phyloP scores from a whole-genome alignment of 2,113 vertebrate genomes.

The Monopterus albus region DNA sequence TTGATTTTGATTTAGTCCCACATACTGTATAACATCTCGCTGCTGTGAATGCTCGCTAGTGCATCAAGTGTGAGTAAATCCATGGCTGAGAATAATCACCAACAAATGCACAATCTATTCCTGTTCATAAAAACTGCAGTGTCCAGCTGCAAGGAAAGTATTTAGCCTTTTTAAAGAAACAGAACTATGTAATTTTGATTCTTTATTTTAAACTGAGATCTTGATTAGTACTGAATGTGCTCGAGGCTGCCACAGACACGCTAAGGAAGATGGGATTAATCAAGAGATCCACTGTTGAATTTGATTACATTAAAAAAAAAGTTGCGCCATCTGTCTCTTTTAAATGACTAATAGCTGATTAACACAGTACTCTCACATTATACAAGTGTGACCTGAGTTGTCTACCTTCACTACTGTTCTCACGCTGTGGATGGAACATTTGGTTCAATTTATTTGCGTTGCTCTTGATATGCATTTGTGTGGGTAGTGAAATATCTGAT shows the following conservation, averaged over 20 bases:
- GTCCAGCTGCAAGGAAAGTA: too few relatives aligned
- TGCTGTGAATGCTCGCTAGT: background rate
- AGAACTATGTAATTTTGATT: too few relatives aligned
- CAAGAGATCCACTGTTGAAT: too few relatives aligned
- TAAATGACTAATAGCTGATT: constrained; percentile 53
- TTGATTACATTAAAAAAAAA: constrained; percentile 23
- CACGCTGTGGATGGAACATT: constrained; percentile 62
- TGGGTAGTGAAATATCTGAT: constrained; percentile 59
- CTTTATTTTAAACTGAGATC: background rate
- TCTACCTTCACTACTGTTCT: constrained; percentile 61
- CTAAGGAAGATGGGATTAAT: background rate
- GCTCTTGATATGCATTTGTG: constrained; percentile 56
- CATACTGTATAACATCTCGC: background rate
- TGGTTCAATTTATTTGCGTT: constrained; percentile 62
- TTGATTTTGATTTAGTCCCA: background rate
- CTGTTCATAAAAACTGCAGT: too few relatives aligned
- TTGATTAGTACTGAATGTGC: background rate
- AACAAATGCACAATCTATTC: background rate
- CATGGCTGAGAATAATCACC: background rate
- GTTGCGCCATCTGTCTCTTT: constrained; percentile 37
- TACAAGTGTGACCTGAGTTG: constrained; percentile 49
- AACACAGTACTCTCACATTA: constrained; percentile 35
- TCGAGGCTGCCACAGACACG: background rate
- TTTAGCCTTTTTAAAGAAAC: too few relatives aligned
- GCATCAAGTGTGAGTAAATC: background rate